Percentiles rank a stretch among this genome's conserved stretches.
Evolutionary conservation across 1,140 invertebrate species (phyloP).

Genomic region (Drosophila neocordata): DNA sequence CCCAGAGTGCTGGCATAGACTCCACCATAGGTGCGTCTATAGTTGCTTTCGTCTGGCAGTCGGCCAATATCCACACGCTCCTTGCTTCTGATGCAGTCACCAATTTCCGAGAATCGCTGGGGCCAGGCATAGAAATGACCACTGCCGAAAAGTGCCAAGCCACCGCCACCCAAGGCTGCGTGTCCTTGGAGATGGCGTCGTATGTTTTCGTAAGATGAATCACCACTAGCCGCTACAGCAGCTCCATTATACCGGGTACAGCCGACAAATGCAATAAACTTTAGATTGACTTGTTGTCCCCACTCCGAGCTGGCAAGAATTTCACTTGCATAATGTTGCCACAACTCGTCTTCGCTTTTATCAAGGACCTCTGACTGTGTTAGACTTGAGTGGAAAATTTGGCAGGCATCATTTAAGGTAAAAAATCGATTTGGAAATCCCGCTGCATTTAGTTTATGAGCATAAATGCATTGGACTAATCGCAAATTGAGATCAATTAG

Average conservation of each 20-base stretch:
- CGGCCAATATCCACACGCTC: conserved; percentile 87
- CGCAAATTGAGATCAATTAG: conserved; percentile 91
- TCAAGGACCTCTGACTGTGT: conserved; percentile 88
- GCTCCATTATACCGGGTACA: conserved; percentile 91
- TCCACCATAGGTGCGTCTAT: conserved; percentile 92
- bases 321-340: conserved; percentile 92
- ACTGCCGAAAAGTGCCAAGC: conserved; percentile 94
- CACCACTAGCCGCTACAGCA: conserved; percentile 83
- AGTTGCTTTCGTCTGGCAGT: conserved; percentile 95
- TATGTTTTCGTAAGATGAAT: conserved; percentile 89
- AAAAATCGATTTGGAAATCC: conserved; percentile 93
- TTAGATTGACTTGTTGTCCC: conserved; percentile 85
- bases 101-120: conserved; percentile 87
- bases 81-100: conserved; percentile 84
- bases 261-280: conserved; percentile 96
- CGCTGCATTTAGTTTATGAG: conserved; percentile 93
- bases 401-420: conserved; percentile 86
- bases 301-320: conserved; percentile 87
- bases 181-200: conserved; percentile 91
- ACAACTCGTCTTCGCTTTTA: conserved; percentile 91
- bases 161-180: conserved; percentile 94
- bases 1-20: conserved; percentile 96
- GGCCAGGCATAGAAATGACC: conserved; percentile 97
- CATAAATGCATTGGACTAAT: conserved; percentile 93
- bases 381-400: conserved; percentile 88